phyloP scores from a whole-genome alignment of 1,140 invertebrate genomes.

The Drosophila pseudoananassae region DNA sequence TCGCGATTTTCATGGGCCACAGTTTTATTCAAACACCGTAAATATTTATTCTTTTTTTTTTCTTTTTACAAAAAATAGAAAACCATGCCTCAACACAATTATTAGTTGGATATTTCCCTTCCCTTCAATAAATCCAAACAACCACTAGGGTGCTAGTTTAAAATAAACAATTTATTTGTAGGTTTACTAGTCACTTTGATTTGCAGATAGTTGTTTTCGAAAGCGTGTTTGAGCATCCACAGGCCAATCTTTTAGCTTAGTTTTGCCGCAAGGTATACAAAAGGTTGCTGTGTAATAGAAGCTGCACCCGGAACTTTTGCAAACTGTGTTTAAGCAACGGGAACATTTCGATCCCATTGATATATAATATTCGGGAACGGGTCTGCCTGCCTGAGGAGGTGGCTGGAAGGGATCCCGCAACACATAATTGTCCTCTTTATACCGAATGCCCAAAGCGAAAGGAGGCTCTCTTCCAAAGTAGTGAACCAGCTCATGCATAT shows the following conservation, averaged over 20 bases:
- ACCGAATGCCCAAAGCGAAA: conserved; percentile 87
- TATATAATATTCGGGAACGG: conserved; percentile 88
- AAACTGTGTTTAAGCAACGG: conserved; percentile 88
- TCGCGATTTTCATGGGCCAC: no score
- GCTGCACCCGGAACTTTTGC: conserved; percentile 90
- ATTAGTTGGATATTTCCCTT: no score
- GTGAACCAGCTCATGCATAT: conserved; percentile 88
- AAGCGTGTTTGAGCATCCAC: conserved; percentile 85
- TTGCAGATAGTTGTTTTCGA: conserved; percentile 70
- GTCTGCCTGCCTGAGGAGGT: conserved; percentile 77
- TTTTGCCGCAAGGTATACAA: conserved; percentile 89
- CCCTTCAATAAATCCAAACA: no score
- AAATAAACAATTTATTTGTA: background rate
- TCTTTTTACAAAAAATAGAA: no score
- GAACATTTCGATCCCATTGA: conserved; percentile 90
- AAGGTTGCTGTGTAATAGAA: conserved; percentile 90
- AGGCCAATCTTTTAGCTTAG: conserved; percentile 88
- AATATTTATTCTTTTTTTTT: no score
- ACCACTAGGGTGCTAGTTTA: no score
- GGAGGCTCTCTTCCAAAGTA: conserved; percentile 90
- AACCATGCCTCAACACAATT: no score
- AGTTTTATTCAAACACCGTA: no score
- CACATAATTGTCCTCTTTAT: conserved; percentile 90
- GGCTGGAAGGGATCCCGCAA: conserved; percentile 93
- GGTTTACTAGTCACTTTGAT: background rate